Percentiles rank a stretch among this genome's conserved stretches.
These are phyloP conservation scores for Anthoptus insignis DNA, from an alignment of 2,888 invertebrate genomes.

Conservation along the genomic window DNA sequence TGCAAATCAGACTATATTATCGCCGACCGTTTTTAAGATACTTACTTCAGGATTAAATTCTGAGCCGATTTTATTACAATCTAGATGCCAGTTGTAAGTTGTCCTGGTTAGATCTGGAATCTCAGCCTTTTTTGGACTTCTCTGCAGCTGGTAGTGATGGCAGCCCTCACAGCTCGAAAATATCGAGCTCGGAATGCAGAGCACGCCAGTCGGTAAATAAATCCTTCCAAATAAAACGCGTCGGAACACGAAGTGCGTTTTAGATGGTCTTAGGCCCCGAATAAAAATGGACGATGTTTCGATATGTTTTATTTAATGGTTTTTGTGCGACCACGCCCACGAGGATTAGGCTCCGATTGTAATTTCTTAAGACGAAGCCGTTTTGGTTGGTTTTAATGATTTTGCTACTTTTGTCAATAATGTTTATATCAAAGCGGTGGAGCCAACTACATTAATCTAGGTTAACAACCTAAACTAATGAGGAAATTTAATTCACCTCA, in stretches of 20 bases:
- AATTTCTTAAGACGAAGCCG: constrained; percentile 36
- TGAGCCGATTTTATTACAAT: background rate
- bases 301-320: constrained; percentile 49
- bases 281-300: constrained; percentile 50
- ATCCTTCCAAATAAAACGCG: constrained; percentile 47
- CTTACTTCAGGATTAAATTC: too few species aligned
- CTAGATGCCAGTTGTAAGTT: background rate
- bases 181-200: constrained; percentile 31
- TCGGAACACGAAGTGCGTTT: constrained; percentile 45
- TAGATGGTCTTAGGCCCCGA: constrained; percentile 37
- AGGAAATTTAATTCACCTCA: too few species aligned
- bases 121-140: background rate
- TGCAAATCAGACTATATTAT: too few species aligned
- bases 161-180: constrained; percentile 36
- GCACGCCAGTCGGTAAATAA: constrained; percentile 40
- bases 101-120: background rate
- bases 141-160: background rate
- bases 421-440: too few species aligned
- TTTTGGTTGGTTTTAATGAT: background rate
- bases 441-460: too few species aligned
- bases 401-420: too few species aligned
- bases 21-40: too few species aligned
- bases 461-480: too few species aligned
- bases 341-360: constrained; percentile 25
- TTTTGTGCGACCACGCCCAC: constrained; percentile 47